These are phyloP conservation scores for Scaptomyza montana DNA, from an alignment of 1,140 invertebrate genomes.

Conservation along the genomic window DNA sequence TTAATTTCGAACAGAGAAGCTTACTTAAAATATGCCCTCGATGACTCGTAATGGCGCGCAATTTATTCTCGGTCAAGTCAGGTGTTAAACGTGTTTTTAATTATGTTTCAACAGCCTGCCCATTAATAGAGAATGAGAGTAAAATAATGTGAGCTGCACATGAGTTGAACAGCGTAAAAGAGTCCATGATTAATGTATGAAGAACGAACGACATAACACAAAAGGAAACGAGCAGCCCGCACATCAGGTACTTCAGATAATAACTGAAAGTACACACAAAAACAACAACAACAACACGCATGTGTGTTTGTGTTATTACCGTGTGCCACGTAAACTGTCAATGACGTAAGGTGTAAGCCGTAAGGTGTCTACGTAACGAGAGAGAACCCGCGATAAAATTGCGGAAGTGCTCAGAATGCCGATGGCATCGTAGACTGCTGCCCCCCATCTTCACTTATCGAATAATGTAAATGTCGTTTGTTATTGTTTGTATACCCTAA, in stretches of 20 bases:
- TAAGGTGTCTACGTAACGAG: slow-evolving; percentile 53
- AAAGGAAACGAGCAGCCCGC: not conserved
- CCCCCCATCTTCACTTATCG: not conserved
- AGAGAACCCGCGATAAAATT: slow-evolving; percentile 69
- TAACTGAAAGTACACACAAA: slow-evolving; percentile 21
- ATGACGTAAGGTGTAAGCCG: slow-evolving; percentile 57
- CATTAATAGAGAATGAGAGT: slow-evolving; percentile 35
- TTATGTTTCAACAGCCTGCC: slow-evolving; percentile 60
- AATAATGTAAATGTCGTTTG: slow-evolving; percentile 38
- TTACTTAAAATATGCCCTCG: not conserved
- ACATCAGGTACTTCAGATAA: slow-evolving; percentile 12
- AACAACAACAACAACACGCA: slow-evolving; percentile 6
- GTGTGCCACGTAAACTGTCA: slow-evolving; percentile 41
- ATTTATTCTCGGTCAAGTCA: slow-evolving; percentile 42
- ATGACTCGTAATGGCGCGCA: slow-evolving; percentile 13
- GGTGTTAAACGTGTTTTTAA: slow-evolving; percentile 61
- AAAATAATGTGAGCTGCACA: not conserved
- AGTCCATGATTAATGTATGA: slow-evolving; percentile 49
- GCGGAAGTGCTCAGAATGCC: slow-evolving; percentile 78
- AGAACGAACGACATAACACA: slow-evolving; percentile 2
- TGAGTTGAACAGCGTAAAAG: slow-evolving; percentile 27
- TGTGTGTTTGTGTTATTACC: slow-evolving; percentile 30
- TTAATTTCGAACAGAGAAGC: slow-evolving; percentile 1
- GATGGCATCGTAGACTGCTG: slow-evolving; percentile 53
- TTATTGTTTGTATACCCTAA: not conserved